phyloP scores from a whole-genome alignment of 2,888 invertebrate species.

The Palloptera scutellata region DNA sequence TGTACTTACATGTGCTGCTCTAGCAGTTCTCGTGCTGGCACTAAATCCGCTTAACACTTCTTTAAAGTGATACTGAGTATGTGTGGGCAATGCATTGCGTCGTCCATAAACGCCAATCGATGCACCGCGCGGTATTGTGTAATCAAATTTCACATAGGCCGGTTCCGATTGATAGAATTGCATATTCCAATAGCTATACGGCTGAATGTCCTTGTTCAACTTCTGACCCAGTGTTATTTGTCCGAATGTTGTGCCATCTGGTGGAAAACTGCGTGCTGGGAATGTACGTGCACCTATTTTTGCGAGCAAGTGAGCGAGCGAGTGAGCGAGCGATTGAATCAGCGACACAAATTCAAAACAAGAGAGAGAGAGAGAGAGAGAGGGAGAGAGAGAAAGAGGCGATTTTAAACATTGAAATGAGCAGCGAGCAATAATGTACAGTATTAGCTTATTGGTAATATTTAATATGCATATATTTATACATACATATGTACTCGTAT shows the following conservation, averaged over 20 bases:
- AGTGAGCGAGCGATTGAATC: not conserved
- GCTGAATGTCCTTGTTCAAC: constrained; percentile 86
- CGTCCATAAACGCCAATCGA: constrained; percentile 95
- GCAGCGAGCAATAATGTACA: too few relatives aligned
- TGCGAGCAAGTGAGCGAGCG: not conserved
- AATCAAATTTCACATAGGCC: constrained; percentile 93
- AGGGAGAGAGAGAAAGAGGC: constrained; percentile 26
- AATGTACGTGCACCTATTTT: constrained; percentile 82
- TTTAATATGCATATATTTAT: too few relatives aligned
- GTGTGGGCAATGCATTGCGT: constrained; percentile 92
- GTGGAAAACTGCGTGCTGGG: constrained; percentile 89
- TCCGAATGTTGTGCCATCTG: constrained; percentile 90
- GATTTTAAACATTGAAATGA: not conserved
- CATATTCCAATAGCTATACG: constrained; percentile 97
- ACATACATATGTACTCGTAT: not conserved
- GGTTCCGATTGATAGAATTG: constrained; percentile 95
- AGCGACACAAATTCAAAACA: constrained; percentile 1
- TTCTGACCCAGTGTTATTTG: constrained; percentile 89
- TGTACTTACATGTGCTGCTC: constrained; percentile 85
- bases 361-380: constrained; percentile 12
- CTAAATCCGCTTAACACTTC: constrained; percentile 92
- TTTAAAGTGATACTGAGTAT: constrained; percentile 95
- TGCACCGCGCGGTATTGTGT: constrained; percentile 89
- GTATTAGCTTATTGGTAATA: too few relatives aligned
- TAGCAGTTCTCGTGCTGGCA: constrained; percentile 82